phyloP scores from a whole-genome alignment of 92 coral and sea anemone species.

The Phenganax marumi region DNA sequence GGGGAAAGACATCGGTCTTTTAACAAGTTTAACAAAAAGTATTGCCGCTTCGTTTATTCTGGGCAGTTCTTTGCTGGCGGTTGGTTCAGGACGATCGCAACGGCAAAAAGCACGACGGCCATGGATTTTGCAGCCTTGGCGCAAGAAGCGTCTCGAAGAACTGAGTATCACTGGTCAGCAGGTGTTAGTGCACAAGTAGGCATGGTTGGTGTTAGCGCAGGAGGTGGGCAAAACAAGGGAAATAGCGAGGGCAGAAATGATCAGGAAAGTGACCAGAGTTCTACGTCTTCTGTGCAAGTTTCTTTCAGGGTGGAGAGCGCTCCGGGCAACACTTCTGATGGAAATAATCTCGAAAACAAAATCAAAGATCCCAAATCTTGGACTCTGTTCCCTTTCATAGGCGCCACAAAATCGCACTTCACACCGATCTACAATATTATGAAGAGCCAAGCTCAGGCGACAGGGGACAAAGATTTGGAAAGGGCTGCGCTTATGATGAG shows the following conservation, averaged over 20 bases:
- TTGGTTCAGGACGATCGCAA: no score
- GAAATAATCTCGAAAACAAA: no score
- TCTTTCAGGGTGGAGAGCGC: background rate
- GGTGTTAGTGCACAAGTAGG: background rate
- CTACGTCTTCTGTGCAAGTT: background rate
- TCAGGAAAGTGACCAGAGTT: background rate
- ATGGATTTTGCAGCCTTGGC: background rate
- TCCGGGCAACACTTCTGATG: background rate
- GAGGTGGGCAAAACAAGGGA: background rate
- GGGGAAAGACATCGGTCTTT: background rate
- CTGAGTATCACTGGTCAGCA: background rate
- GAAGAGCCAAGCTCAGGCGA: no score
- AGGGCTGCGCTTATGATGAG: background rate
- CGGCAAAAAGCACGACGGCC: background rate
- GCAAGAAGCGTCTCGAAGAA: background rate
- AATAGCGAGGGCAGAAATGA: background rate
- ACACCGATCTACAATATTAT: background rate
- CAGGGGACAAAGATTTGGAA: background rate
- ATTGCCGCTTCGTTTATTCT: slow-evolving; percentile 3
- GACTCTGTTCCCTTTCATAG: background rate
- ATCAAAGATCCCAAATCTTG: no score
- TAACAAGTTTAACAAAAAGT: background rate
- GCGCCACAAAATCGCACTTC: background rate
- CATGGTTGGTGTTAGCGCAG: no score
- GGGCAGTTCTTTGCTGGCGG: background rate